Evolutionary conservation across 2,797 vertebrate genomes (phyloP).

Genomic region (Mormyrops boulengeri): DNA sequence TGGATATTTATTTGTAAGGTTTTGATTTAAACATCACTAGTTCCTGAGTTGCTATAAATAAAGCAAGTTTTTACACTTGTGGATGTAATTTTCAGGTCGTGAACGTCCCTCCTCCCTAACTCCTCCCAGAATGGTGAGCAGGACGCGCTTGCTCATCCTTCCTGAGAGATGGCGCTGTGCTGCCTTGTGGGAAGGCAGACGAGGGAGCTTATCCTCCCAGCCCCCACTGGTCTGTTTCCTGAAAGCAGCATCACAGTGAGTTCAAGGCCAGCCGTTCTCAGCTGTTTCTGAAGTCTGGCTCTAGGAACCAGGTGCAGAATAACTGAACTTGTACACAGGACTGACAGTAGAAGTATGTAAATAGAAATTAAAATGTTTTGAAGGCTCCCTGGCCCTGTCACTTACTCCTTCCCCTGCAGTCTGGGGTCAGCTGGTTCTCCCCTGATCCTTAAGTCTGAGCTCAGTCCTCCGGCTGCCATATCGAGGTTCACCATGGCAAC

Average conservation of each 20-base stretch:
- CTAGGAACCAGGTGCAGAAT: background rate
- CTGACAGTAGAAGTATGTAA: background rate
- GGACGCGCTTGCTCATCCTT: background rate
- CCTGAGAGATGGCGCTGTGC: constrained; percentile 15
- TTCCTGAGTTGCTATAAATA: background rate
- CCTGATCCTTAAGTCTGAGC: background rate
- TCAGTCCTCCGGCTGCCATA: background rate
- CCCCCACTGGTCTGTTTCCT: background rate
- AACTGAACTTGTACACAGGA: background rate
- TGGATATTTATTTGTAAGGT: background rate
- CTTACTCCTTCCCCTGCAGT: background rate
- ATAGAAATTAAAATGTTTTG: background rate
- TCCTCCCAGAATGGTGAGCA: background rate
- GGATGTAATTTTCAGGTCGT: background rate
- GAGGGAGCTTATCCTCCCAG: background rate
- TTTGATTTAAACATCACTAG: background rate
- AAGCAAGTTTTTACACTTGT: background rate
- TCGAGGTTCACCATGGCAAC: background rate
- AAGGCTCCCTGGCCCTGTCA: background rate
- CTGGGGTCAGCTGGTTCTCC: background rate
- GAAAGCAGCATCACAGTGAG: constrained; percentile 1
- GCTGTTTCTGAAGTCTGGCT: background rate
- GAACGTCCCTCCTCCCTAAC: background rate
- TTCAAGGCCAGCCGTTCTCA: background rate
- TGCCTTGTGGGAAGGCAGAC: background rate